Conservation (phyloP, 2,797 vertebrate genomes). For the Halcyon badia region DNA sequence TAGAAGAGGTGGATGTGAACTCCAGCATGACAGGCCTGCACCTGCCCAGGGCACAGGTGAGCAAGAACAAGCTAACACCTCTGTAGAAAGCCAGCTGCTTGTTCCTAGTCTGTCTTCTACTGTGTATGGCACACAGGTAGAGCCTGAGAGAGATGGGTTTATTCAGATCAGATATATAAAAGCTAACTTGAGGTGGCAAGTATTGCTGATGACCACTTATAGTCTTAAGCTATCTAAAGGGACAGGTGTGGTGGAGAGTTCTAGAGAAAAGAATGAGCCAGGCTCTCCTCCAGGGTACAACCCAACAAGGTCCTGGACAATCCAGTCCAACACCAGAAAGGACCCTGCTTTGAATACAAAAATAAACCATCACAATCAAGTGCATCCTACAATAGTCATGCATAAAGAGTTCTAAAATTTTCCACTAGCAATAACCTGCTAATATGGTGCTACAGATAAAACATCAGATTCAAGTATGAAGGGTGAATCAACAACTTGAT, state of each 20-base stretch:
- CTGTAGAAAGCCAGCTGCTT: background rate
- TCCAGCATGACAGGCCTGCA: background rate
- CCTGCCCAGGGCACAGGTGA: background rate
- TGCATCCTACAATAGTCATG: background rate
- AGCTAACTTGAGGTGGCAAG: accelerated
- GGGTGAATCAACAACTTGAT: background rate
- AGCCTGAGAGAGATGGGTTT: background rate
- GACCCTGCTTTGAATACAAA: accelerated
- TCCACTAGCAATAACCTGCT: background rate
- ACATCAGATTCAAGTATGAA: background rate
- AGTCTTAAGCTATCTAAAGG: background rate
- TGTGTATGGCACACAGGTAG: background rate
- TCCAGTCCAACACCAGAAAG: background rate
- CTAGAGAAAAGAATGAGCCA: background rate
- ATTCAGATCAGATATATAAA: background rate
- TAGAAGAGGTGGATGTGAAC: background rate
- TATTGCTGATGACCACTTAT: background rate
- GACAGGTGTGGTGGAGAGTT: accelerated
- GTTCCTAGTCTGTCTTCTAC: background rate
- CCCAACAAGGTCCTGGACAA: background rate
- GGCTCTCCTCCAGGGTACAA: background rate
- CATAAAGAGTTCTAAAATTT: background rate
- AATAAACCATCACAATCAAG: background rate
- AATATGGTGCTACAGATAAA: background rate
- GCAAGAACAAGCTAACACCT: background rate